These are phyloP conservation scores for Phrynocephalus forsythii DNA, from an alignment of 2,797 vertebrate genomes.

Conservation along the genomic window DNA sequence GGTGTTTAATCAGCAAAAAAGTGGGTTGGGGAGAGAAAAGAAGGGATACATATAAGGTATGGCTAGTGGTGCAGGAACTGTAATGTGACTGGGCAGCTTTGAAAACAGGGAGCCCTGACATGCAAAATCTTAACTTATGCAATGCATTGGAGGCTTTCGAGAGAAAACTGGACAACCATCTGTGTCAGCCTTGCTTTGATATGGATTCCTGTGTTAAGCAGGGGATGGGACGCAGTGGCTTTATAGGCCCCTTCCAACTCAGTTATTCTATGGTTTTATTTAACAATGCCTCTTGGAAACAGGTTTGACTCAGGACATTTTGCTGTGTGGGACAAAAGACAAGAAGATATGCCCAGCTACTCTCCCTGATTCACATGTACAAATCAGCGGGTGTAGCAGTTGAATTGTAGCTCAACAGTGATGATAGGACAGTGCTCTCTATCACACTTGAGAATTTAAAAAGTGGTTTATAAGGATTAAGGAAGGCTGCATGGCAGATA, in stretches of 20 bases:
- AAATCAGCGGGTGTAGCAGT: background rate
- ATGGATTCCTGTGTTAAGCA: too few species aligned
- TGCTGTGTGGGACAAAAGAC: background rate
- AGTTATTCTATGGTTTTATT: too few species aligned
- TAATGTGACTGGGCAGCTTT: background rate
- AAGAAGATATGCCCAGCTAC: background rate
- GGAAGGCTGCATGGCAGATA: background rate
- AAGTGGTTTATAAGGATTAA: background rate
- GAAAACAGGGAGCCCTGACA: background rate
- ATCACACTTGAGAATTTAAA: background rate
- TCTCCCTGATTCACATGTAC: background rate
- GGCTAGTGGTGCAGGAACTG: background rate
- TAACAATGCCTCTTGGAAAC: background rate
- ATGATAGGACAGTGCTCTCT: background rate
- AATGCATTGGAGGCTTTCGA: too few species aligned
- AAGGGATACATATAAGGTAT: background rate
- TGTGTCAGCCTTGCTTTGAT: too few species aligned
- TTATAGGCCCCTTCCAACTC: too few species aligned
- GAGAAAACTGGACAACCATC: too few species aligned
- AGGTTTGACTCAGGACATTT: background rate
- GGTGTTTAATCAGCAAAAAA: background rate
- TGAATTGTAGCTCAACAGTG: background rate
- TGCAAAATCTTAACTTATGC: background rate
- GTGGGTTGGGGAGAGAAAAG: background rate
- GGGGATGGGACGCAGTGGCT: too few species aligned